Evolutionary conservation across 1,140 invertebrate species (phyloP).

Genomic region (Archivesica marissinica): DNA sequence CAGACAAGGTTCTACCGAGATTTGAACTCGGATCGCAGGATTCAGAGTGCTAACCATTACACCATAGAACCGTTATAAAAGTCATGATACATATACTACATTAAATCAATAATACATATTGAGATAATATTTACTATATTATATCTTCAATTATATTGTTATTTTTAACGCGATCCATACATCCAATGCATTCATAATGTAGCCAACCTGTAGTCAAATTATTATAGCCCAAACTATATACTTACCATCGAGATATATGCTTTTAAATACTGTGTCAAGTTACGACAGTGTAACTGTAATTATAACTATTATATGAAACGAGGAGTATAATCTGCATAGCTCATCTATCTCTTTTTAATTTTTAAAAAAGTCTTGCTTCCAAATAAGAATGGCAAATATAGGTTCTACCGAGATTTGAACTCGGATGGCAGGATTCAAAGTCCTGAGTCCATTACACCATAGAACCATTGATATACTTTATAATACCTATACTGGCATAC

Average conservation of each 20-base stretch:
- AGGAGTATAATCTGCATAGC: too few species aligned
- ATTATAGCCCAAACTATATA: not conserved
- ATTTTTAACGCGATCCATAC: not conserved
- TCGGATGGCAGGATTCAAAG: too few species aligned
- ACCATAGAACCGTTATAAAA: slow-evolving; percentile 58
- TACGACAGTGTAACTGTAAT: not conserved
- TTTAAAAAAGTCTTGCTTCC: too few species aligned
- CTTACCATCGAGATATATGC: not conserved
- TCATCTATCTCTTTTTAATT: too few species aligned
- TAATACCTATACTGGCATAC: too few species aligned
- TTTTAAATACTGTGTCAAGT: too few species aligned
- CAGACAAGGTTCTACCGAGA: slow-evolving; percentile 65
- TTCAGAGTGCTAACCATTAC: slow-evolving; percentile 70
- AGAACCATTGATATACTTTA: too few species aligned
- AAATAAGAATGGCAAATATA: too few species aligned
- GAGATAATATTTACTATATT: not conserved
- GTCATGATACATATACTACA: not conserved
- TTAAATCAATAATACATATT: not conserved
- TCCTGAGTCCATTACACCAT: too few species aligned
- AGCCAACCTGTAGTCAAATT: not conserved
- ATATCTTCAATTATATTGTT: not conserved
- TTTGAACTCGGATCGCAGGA: slow-evolving; percentile 70
- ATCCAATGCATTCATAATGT: not conserved
- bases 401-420: too few species aligned
- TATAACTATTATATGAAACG: not conserved